Conservation (phyloP, 2,888 invertebrate genomes). For the Caenorhabditis japonica region DNA sequence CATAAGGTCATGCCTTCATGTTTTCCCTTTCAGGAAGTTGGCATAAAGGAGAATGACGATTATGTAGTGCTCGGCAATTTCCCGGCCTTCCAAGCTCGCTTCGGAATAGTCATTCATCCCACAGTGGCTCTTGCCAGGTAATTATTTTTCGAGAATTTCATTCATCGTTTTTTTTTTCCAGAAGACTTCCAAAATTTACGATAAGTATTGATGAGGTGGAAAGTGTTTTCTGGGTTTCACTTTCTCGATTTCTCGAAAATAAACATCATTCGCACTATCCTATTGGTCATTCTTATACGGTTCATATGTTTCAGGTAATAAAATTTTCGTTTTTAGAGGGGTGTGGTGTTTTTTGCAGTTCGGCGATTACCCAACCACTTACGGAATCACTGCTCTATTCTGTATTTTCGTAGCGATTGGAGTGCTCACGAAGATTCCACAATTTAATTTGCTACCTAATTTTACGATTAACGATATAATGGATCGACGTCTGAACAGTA, state of each 20-base stretch:
- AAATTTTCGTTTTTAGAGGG: not conserved
- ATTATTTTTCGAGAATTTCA: not conserved
- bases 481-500: conserved; percentile 16
- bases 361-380: conserved; percentile 49
- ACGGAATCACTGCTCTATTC: conserved; percentile 60
- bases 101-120: conserved; percentile 61
- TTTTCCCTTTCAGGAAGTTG: conserved; percentile 56
- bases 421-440: conserved; percentile 31
- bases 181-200: conserved; percentile 20
- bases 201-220: conserved; percentile 47
- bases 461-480: conserved; percentile 17
- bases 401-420: conserved; percentile 58
- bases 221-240: conserved; percentile 54
- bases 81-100: conserved; percentile 58
- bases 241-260: conserved; percentile 44
- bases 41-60: conserved; percentile 50
- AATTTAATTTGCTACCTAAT: conserved; percentile 43
- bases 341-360: conserved; percentile 29
- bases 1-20: not conserved
- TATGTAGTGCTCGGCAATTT: conserved; percentile 57
- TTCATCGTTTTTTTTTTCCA: conserved; percentile 7
- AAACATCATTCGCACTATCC: conserved; percentile 36
- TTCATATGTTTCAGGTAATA: conserved; percentile 55
- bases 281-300: conserved; percentile 43
- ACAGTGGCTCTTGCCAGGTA: conserved; percentile 55